phyloP scores from a whole-genome alignment of 2,113 vertebrate genomes.

The Saguinus imperator region DNA sequence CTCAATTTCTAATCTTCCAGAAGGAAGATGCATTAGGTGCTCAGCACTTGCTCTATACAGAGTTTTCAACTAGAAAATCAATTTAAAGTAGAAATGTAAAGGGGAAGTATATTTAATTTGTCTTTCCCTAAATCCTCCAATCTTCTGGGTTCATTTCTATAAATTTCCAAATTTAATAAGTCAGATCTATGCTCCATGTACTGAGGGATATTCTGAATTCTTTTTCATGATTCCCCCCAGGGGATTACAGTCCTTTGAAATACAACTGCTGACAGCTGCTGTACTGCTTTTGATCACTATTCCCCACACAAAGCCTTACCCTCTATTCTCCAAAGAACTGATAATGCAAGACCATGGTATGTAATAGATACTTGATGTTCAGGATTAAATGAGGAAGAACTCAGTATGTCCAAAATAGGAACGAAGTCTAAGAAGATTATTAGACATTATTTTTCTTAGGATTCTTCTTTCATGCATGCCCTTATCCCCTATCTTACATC shows the following conservation, averaged over 20 bases:
- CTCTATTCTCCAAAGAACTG: not conserved
- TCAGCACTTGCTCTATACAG: not conserved
- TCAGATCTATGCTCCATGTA: not conserved
- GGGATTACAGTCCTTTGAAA: not conserved
- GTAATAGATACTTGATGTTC: not conserved
- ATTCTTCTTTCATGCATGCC: not conserved
- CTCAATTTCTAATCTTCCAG: constrained; percentile 21
- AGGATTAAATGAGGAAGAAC: not conserved
- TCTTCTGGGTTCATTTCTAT: constrained; percentile 2
- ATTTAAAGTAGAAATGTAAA: constrained; percentile 23
- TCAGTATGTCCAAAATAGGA: not conserved
- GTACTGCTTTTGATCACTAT: not conserved
- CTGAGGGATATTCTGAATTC: not conserved
- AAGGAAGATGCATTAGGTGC: not conserved
- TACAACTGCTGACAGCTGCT: not conserved
- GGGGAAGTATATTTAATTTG: not conserved
- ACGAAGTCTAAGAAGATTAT: not conserved
- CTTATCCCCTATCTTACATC: not conserved
- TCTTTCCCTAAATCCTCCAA: not conserved
- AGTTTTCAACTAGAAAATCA: constrained; percentile 17
- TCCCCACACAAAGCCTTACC: not conserved
- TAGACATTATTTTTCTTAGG: not conserved
- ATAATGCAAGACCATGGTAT: not conserved
- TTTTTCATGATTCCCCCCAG: not conserved
- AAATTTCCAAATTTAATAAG: constrained; percentile 28